phyloP scores from a whole-genome alignment of 2,797 vertebrate genomes.

The Melanotaenia trifasciata region DNA sequence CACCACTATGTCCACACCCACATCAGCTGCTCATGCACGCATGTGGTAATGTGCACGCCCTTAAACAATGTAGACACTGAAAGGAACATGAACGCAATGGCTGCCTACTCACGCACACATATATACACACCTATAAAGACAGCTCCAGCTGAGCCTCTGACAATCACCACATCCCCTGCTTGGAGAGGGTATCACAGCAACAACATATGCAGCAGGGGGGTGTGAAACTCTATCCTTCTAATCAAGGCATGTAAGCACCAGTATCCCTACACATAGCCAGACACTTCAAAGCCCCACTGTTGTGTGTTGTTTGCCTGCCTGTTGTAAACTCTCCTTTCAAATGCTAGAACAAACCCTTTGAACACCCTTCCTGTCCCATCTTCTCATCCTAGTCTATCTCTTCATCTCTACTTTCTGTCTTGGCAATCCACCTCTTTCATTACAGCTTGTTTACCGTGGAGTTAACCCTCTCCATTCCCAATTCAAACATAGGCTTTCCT shows the following conservation, averaged over 20 bases:
- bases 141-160: conserved; percentile 62
- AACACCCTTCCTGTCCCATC: conserved; percentile 56
- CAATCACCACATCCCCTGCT: conserved; percentile 54
- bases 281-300: conserved; percentile 68
- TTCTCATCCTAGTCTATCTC: conserved; percentile 19
- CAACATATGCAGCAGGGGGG: conserved; percentile 66
- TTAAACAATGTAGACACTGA: conserved; percentile 24
- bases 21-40: conserved; percentile 14
- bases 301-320: conserved; percentile 48
- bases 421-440: conserved; percentile 51
- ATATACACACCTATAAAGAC: conserved; percentile 27
- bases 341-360: conserved; percentile 66
- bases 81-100: conserved; percentile 12
- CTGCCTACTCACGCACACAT: conserved; percentile 8
- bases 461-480: conserved; percentile 44
- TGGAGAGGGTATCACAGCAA: conserved; percentile 65
- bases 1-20: conserved; percentile 10
- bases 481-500: conserved; percentile 7
- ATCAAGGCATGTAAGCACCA: conserved; percentile 69
- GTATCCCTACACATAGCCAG: conserved; percentile 54
- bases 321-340: conserved; percentile 65
- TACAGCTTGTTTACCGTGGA: conserved; percentile 53
- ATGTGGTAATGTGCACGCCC: neutral
- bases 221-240: conserved; percentile 56
- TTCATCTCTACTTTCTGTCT: conserved; percentile 24